phyloP scores from a whole-genome alignment of 2,797 vertebrate genomes.

The Rallus crepitans region DNA sequence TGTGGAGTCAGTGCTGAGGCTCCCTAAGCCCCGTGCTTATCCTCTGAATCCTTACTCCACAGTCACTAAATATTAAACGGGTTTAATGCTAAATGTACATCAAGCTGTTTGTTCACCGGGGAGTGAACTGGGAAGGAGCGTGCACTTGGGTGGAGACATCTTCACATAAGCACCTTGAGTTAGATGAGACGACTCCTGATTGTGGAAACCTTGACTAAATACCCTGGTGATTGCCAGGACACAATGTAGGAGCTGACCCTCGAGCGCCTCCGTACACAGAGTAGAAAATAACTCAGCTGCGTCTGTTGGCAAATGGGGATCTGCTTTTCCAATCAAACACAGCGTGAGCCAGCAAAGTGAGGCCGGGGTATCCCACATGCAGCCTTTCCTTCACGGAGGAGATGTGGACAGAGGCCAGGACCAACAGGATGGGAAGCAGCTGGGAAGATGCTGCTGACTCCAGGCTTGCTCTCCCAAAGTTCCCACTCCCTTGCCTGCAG shows the following conservation, averaged over 20 bases:
- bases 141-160: background rate
- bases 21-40: background rate
- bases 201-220: background rate
- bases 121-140: background rate
- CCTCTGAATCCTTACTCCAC: background rate
- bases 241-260: background rate
- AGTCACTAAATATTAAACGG: background rate
- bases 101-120: background rate
- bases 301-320: background rate
- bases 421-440: accelerated
- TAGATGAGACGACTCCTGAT: background rate
- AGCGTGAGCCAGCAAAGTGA: accelerated
- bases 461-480: background rate
- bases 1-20: background rate
- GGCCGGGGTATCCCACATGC: background rate
- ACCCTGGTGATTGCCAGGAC: background rate
- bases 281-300: conserved; percentile 43
- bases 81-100: background rate
- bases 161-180: background rate
- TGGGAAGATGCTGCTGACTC: background rate
- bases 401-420: background rate
- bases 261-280: background rate
- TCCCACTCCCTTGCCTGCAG: background rate
- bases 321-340: background rate
- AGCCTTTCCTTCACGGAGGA: background rate